Evolutionary conservation across 2,113 vertebrate genomes (phyloP).

Genomic region (Aleadryas rufinucha): DNA sequence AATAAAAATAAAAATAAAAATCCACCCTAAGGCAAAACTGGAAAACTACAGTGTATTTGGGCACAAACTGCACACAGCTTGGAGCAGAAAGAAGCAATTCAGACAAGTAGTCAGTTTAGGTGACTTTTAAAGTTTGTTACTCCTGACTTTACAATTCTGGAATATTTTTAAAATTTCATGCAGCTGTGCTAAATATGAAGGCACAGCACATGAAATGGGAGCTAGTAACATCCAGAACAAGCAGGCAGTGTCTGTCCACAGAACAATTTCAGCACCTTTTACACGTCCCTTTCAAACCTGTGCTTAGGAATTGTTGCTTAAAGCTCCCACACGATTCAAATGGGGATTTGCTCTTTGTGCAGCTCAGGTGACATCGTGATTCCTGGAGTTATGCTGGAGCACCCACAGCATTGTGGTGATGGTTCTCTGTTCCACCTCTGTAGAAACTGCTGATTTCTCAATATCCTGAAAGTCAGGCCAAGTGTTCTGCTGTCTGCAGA

Average conservation of each 20-base stretch:
- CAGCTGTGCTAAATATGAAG: background rate
- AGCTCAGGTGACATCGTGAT: background rate
- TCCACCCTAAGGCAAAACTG: background rate
- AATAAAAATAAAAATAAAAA: no score
- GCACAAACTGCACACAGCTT: background rate
- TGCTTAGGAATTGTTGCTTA: background rate
- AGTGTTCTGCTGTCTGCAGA: background rate
- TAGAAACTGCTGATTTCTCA: background rate
- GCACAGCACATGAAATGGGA: background rate
- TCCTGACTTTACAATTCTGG: background rate
- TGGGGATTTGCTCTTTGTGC: background rate
- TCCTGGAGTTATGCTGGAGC: background rate
- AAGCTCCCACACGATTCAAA: accelerated
- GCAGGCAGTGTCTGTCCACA: background rate
- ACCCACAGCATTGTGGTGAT: background rate
- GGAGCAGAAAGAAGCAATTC: background rate
- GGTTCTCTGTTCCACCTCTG: background rate
- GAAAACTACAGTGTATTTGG: background rate
- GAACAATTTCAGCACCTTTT: background rate
- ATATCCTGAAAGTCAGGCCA: background rate
- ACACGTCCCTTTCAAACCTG: background rate
- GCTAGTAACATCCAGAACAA: background rate
- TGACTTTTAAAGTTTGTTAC: background rate
- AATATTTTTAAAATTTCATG: background rate
- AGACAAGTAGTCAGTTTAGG: background rate